A percentile compares a stretch with the other conserved stretches of the same genome.
phyloP scores from a whole-genome alignment of 2,797 vertebrate species.

The Acanthurus leucopareius region DNA sequence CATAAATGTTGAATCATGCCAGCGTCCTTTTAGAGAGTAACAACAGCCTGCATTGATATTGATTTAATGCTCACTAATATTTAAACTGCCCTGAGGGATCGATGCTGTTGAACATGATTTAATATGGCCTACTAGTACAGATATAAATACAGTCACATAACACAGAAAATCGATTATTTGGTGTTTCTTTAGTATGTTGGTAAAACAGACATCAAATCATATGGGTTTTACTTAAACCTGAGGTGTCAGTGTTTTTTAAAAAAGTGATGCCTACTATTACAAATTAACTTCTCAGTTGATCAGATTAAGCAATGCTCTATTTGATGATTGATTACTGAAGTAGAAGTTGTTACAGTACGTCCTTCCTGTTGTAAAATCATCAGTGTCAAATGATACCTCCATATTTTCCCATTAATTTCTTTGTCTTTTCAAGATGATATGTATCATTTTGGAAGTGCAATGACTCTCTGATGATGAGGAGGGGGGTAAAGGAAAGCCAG shows the following conservation, averaged over 20 bases:
- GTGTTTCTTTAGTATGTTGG: constrained; percentile 44
- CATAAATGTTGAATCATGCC: constrained; percentile 87
- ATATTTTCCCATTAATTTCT: neutral
- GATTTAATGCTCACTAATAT: constrained; percentile 86
- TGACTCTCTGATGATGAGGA: constrained; percentile 33
- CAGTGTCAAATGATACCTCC: neutral
- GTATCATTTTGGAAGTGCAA: constrained; percentile 31
- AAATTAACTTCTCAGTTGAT: constrained; percentile 7
- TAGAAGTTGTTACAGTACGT: neutral
- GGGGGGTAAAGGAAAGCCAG: constrained; percentile 55
- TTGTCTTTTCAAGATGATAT: constrained; percentile 3
- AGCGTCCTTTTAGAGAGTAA: constrained; percentile 79
- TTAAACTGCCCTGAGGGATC: constrained; percentile 83
- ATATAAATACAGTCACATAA: constrained; percentile 68
- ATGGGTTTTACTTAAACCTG: constrained; percentile 34
- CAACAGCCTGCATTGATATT: constrained; percentile 82
- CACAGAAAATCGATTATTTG: constrained; percentile 67
- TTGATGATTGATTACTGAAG: neutral
- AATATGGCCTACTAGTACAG: constrained; percentile 69
- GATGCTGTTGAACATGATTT: constrained; percentile 79
- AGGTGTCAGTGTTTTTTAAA: neutral
- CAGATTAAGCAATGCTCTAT: neutral
- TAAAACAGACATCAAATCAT: constrained; percentile 33
- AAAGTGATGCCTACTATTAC: neutral
- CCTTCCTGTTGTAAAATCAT: neutral